Evolutionary conservation across 2,797 vertebrate genomes (phyloP).

Genomic region (Huso huso): DNA sequence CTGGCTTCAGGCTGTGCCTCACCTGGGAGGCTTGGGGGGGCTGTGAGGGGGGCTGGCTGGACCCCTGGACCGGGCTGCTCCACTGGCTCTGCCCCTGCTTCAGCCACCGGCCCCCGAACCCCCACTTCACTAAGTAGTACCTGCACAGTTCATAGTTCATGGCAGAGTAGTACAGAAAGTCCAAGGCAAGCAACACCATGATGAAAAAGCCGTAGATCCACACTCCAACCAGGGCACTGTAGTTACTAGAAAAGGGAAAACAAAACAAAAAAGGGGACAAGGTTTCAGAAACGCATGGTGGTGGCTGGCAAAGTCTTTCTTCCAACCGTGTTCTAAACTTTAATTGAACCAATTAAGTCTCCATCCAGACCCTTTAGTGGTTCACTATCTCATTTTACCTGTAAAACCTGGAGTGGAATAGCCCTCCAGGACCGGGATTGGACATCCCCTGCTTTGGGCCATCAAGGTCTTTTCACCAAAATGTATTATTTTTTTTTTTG

Average conservation of each 20-base stretch:
- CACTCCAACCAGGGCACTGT: slow-evolving; percentile 88
- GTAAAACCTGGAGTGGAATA: no score
- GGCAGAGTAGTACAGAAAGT: slow-evolving; percentile 95
- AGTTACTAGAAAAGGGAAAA: slow-evolving; percentile 68
- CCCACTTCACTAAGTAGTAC: slow-evolving; percentile 90
- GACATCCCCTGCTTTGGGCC: no score
- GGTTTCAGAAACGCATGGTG: neutral
- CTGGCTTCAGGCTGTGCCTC: slow-evolving; percentile 71
- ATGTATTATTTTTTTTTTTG: no score
- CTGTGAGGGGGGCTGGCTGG: slow-evolving; percentile 42
- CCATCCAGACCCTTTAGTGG: no score
- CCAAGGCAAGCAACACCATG: slow-evolving; percentile 82
- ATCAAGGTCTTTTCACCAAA: no score
- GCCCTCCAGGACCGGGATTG: no score
- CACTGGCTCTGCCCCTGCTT: slow-evolving; percentile 79
- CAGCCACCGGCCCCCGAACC: slow-evolving; percentile 87
- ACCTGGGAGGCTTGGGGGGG: slow-evolving; percentile 45
- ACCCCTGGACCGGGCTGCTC: slow-evolving; percentile 65
- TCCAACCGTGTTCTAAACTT: no score
- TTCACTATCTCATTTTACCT: no score
- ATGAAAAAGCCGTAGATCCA: slow-evolving; percentile 98
- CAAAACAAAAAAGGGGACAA: no score
- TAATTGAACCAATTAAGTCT: no score
- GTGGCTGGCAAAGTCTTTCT: slow-evolving; percentile 10
- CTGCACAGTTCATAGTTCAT: slow-evolving; percentile 95